These are phyloP conservation scores for Leptonema lineaticorne DNA, from an alignment of 1,140 invertebrate genomes.

Conservation along the genomic window DNA sequence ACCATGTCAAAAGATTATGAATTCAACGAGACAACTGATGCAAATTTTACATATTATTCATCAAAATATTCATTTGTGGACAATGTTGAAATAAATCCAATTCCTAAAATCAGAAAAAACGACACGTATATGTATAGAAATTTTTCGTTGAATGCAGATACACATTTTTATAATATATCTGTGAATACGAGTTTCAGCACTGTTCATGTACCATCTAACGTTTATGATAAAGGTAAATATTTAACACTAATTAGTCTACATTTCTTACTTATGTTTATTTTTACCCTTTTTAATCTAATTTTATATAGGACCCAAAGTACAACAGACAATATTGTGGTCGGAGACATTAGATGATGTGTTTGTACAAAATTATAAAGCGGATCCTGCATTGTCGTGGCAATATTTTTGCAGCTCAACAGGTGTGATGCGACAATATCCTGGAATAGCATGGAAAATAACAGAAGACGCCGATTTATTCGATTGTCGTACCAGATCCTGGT, in stretches of 20 bases:
- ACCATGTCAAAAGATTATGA: conserved; percentile 61
- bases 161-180: conserved; percentile 81
- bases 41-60: conserved; percentile 65
- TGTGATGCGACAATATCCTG: conserved; percentile 88
- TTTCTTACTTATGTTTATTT: background rate
- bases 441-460: conserved; percentile 61
- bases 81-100: conserved; percentile 41
- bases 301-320: conserved; percentile 60
- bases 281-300: background rate
- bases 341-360: conserved; percentile 82
- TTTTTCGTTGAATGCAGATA: conserved; percentile 67
- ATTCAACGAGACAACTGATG: conserved; percentile 48
- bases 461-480: conserved; percentile 73
- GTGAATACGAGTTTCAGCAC: conserved; percentile 84
- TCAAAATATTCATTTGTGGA: conserved; percentile 66
- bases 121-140: conserved; percentile 52
- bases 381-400: conserved; percentile 91
- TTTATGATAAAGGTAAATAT: conserved; percentile 77
- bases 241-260: conserved; percentile 20
- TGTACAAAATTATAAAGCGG: conserved; percentile 78
- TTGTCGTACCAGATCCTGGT: conserved; percentile 86
- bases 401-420: conserved; percentile 93
- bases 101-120: conserved; percentile 46
- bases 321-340: conserved; percentile 84
- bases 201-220: conserved; percentile 92